Percentiles rank a stretch among this genome's conserved stretches.
These are phyloP conservation scores for Eolophus roseicapilla DNA, from an alignment of 2,113 vertebrate genomes.

Conservation along the genomic window DNA sequence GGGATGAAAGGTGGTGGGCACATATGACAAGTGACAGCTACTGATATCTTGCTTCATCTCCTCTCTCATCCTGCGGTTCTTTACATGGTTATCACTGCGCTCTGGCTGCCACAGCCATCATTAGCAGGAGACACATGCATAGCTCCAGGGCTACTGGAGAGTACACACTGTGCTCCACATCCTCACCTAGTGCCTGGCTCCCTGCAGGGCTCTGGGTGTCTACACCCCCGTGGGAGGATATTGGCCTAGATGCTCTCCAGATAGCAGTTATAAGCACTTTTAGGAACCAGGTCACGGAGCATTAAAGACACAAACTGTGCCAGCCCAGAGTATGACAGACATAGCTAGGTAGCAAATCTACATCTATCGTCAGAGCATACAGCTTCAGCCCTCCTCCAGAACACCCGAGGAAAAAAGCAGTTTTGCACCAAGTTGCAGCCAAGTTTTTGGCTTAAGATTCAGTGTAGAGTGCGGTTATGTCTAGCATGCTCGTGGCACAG, in stretches of 20 bases:
- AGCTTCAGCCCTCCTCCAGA: neutral
- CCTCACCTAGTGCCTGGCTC: neutral
- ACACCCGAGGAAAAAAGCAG: neutral
- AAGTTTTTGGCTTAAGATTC: neutral
- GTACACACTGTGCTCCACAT: accelerated
- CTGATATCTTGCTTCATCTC: neutral
- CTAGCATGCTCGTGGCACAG: neutral
- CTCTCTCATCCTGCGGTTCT: neutral
- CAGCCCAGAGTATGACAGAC: neutral
- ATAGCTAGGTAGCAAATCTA: neutral
- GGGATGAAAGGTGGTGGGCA: neutral
- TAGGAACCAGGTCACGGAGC: neutral
- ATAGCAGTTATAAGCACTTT: neutral
- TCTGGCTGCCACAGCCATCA: neutral
- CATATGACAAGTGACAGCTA: neutral
- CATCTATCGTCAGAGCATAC: neutral
- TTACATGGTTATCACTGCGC: accelerated
- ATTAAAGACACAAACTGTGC: neutral
- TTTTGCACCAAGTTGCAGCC: neutral
- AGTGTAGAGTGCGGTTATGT: neutral
- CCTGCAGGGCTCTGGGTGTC: neutral
- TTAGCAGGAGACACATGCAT: neutral
- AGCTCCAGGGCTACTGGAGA: neutral
- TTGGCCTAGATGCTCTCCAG: neutral
- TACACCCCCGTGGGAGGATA: neutral